These are phyloP conservation scores for Hippocampus guttulatus DNA, from an alignment of 2,113 vertebrate genomes.

Conservation along the genomic window DNA sequence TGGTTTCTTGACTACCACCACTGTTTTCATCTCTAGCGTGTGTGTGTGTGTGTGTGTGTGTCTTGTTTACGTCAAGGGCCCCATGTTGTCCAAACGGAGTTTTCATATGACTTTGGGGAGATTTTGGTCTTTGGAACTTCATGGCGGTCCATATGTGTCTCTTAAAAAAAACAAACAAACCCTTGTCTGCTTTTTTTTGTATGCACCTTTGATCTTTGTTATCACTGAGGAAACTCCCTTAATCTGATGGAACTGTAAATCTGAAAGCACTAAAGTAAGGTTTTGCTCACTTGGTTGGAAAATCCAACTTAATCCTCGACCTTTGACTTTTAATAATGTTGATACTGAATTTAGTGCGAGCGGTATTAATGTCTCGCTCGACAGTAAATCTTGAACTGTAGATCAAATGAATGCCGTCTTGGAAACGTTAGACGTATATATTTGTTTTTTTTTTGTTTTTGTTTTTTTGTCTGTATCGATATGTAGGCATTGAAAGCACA, in stretches of 20 bases:
- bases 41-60: not conserved
- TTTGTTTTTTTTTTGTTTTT: not conserved
- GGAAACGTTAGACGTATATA: not conserved
- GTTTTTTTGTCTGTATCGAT: not conserved
- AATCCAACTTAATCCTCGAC: slow-evolving; percentile 35
- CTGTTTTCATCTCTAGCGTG: not conserved
- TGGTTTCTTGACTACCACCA: not conserved
- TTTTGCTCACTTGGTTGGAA: slow-evolving; percentile 35
- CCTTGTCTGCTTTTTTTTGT: too few species aligned
- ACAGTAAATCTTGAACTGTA: not conserved
- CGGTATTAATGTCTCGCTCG: slow-evolving; percentile 5
- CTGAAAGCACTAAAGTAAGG: slow-evolving; percentile 36
- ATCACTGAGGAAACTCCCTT: slow-evolving; percentile 22
- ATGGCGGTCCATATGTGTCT: not conserved
- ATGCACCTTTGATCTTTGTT: not conserved
- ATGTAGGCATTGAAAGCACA: slow-evolving; percentile 18
- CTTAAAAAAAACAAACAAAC: not conserved
- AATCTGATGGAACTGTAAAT: slow-evolving; percentile 33
- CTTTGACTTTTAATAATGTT: slow-evolving; percentile 29
- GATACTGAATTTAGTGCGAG: not conserved
- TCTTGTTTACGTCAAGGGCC: slow-evolving; percentile 1
- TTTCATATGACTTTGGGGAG: not conserved
- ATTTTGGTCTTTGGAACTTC: not conserved
- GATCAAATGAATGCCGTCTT: not conserved
- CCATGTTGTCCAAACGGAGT: not conserved